Percentiles rank a stretch among this genome's conserved stretches.
These are phyloP conservation scores for Mamestra brassicae DNA, from an alignment of 2,888 invertebrate species.

Conservation along the genomic window DNA sequence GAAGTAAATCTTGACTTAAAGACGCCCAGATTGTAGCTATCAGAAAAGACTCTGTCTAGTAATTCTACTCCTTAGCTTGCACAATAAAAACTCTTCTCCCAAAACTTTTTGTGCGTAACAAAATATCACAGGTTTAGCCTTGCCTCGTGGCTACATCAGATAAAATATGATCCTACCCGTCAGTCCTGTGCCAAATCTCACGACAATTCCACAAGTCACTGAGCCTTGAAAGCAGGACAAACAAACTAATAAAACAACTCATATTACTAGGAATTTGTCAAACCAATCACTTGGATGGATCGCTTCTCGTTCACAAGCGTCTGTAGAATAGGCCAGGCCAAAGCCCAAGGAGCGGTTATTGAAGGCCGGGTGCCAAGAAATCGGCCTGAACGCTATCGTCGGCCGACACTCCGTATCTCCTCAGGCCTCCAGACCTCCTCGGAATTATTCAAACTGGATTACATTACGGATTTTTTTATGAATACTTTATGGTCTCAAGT, in stretches of 20 bases:
- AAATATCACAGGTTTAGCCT: neutral
- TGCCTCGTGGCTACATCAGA: neutral
- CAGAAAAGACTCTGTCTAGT: too few relatives aligned
- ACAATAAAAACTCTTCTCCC: too few relatives aligned
- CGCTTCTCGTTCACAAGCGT: slow-evolving; percentile 28
- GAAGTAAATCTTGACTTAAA: too few relatives aligned
- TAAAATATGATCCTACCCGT: slow-evolving; percentile 6
- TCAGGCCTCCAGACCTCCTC: slow-evolving; percentile 51
- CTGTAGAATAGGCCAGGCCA: slow-evolving; percentile 64
- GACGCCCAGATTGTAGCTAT: too few relatives aligned
- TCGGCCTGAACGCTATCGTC: slow-evolving; percentile 80
- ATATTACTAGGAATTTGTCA: slow-evolving; percentile 41
- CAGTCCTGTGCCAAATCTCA: slow-evolving; percentile 13
- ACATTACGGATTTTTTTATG: slow-evolving; percentile 64
- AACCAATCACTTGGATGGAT: slow-evolving; percentile 48
- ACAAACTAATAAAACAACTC: slow-evolving; percentile 43
- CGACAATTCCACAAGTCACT: slow-evolving; percentile 10
- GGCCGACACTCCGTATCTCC: slow-evolving; percentile 72
- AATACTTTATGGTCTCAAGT: slow-evolving; percentile 50
- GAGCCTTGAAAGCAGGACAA: slow-evolving; percentile 33
- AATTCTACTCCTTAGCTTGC: too few relatives aligned
- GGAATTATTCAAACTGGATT: slow-evolving; percentile 79
- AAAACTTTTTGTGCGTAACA: neutral
- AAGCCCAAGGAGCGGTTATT: slow-evolving; percentile 69
- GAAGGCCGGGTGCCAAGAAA: slow-evolving; percentile 82